Conservation (phyloP, 2,797 vertebrate genomes). For the Nyctibius grandis region DNA sequence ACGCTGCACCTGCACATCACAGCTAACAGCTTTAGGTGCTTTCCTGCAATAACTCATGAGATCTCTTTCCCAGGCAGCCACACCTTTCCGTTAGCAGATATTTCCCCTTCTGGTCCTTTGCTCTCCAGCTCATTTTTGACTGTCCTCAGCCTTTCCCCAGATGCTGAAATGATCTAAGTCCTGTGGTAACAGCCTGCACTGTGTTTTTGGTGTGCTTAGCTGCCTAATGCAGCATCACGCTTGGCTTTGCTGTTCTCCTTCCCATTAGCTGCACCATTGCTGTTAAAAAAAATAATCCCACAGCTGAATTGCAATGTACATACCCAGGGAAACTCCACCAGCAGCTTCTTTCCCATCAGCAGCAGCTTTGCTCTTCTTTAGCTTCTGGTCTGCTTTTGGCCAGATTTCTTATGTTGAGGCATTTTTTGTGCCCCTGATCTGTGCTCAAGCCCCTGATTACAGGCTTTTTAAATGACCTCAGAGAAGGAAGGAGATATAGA, state of each 20-base stretch:
- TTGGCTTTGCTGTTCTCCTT: background rate
- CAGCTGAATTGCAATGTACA: background rate
- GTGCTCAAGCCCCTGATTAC: background rate
- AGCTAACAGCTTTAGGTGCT: background rate
- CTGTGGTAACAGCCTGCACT: background rate
- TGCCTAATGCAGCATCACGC: background rate
- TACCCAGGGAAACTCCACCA: background rate
- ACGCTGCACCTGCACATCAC: background rate
- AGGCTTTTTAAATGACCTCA: background rate
- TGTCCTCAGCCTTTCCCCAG: background rate
- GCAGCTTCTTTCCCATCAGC: background rate
- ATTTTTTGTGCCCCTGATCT: background rate
- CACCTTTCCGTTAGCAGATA: background rate
- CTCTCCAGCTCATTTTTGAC: background rate
- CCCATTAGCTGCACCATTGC: background rate
- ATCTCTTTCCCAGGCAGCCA: slow-evolving; percentile 29
- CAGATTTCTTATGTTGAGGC: background rate
- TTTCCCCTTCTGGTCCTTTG: slow-evolving; percentile 7
- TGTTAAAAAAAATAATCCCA: background rate
- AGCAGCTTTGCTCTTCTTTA: background rate
- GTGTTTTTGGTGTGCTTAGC: background rate
- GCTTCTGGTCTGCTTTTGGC: background rate
- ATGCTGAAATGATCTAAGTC: background rate
- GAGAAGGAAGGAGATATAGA: background rate
- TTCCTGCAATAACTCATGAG: slow-evolving; percentile 12